Evolutionary conservation across 2,113 vertebrate genomes (phyloP).

Genomic region (Panthera leo): DNA sequence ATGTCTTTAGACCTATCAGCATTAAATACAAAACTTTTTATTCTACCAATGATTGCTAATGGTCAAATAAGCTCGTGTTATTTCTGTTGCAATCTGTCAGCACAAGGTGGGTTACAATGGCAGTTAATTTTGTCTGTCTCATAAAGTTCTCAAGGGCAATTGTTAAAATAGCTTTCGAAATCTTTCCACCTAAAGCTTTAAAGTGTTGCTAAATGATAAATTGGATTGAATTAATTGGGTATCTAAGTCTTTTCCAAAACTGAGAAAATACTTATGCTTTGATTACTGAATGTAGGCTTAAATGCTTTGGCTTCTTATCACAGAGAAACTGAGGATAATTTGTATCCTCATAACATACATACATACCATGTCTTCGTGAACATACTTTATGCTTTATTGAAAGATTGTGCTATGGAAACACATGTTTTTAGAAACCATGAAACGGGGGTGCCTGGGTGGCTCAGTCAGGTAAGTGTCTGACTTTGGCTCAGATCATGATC

Average conservation of each 20-base stretch:
- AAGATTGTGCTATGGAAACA: not conserved
- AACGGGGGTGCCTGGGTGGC: not conserved
- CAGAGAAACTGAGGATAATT: not conserved
- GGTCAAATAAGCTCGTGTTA: not conserved
- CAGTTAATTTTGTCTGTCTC: not conserved
- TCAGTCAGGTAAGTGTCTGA: too few species aligned
- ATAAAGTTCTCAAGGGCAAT: not conserved
- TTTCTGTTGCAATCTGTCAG: not conserved
- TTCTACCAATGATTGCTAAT: not conserved
- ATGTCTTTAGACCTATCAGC: not conserved
- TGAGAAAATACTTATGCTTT: not conserved
- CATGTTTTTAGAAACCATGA: not conserved
- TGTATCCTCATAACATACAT: too few species aligned
- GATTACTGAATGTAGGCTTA: not conserved
- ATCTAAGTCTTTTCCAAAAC: not conserved
- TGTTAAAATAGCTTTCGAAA: not conserved
- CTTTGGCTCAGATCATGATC: too few species aligned
- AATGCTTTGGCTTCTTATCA: not conserved
- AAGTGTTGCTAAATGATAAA: not conserved
- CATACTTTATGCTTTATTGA: not conserved
- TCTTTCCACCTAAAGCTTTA: not conserved
- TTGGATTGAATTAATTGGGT: not conserved
- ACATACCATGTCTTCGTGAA: not conserved
- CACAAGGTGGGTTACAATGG: not conserved
- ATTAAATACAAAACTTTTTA: not conserved